These are phyloP conservation scores for Burhinus oedicnemus DNA, from an alignment of 2,113 vertebrate genomes.

Conservation along the genomic window DNA sequence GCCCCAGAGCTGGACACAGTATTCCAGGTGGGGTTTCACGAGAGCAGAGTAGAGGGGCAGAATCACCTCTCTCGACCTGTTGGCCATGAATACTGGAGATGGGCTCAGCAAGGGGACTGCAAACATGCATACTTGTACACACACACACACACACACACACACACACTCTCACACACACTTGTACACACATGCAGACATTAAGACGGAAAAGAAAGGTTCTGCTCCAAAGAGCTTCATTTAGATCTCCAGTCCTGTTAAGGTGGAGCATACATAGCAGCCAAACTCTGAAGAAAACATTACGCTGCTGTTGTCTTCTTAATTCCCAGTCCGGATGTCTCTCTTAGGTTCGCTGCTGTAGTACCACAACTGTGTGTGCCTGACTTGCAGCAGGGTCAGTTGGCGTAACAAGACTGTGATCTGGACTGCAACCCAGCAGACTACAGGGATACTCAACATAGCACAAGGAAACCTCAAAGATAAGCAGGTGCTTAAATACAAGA, in stretches of 20 bases:
- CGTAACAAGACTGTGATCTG: background rate
- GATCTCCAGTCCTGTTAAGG: background rate
- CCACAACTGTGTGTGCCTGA: background rate
- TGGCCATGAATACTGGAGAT: background rate
- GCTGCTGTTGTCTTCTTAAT: background rate
- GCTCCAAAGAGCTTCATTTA: background rate
- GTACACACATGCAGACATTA: background rate
- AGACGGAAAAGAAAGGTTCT: background rate
- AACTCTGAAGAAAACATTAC: background rate
- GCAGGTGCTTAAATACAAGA: background rate
- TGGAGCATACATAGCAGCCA: background rate
- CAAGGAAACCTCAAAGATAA: background rate
- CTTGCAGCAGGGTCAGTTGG: background rate
- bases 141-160: background rate
- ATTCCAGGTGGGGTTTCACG: too few species aligned
- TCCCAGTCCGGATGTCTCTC: background rate
- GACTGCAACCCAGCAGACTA: background rate
- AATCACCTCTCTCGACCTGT: too few species aligned
- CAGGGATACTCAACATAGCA: rapidly evolving
- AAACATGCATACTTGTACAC: background rate
- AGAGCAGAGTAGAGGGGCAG: too few species aligned
- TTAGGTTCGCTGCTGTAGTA: background rate
- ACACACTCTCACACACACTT: background rate
- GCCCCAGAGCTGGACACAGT: too few species aligned
- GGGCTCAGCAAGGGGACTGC: rapidly evolving